Evolutionary conservation across 2,113 vertebrate genomes (phyloP).

Genomic region (Mobula hypostoma): DNA sequence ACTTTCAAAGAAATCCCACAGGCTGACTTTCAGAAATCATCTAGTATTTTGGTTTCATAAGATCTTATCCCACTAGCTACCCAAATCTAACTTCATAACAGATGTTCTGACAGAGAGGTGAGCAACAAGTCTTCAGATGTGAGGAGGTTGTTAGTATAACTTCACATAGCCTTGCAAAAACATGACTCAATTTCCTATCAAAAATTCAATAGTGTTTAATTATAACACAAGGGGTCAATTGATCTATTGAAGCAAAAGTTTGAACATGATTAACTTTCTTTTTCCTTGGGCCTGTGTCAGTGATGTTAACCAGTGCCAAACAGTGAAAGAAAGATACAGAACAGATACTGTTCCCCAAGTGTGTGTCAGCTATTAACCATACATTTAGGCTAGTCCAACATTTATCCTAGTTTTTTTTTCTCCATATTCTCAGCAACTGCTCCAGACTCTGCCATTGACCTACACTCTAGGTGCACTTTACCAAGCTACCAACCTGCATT

Average conservation of each 20-base stretch:
- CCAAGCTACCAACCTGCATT: no score
- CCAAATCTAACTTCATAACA: not conserved
- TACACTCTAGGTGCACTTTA: no score
- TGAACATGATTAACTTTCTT: not conserved
- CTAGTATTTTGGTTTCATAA: not conserved
- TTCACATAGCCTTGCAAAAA: no score
- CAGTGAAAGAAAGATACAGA: no score
- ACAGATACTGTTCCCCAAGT: no score
- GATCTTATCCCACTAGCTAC: not conserved
- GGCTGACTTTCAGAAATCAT: not conserved
- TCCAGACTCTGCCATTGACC: no score
- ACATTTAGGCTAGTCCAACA: no score
- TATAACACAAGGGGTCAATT: not conserved
- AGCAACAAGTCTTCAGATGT: not conserved
- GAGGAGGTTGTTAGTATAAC: not conserved
- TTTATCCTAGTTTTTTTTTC: no score
- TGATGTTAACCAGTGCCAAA: not conserved
- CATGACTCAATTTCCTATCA: not conserved
- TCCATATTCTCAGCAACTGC: no score
- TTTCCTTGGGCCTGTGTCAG: not conserved
- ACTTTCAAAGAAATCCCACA: not conserved
- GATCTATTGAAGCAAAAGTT: not conserved
- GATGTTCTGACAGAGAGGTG: not conserved
- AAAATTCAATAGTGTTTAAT: not conserved
- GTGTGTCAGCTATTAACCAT: no score